A percentile compares a stretch with the other conserved stretches of the same genome.
Conservation (phyloP, 2,888 invertebrate species). For the Chaetogeoica ovagalla region DNA sequence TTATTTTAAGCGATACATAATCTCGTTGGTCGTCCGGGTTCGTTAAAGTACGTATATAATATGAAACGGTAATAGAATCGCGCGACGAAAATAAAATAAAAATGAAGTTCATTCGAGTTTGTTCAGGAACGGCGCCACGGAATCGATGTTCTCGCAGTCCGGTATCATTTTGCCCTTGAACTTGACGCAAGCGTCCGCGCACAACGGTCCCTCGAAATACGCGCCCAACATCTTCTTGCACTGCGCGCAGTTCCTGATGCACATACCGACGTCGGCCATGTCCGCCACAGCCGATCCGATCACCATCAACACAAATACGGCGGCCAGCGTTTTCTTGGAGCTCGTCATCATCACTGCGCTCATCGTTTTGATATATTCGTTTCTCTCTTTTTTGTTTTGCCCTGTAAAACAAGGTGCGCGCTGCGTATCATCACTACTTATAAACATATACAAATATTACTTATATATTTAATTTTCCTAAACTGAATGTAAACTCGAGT, state of each 20-base stretch:
- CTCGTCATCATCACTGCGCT: neutral
- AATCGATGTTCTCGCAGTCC: conserved; percentile 80
- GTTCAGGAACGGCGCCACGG: conserved; percentile 77
- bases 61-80: neutral
- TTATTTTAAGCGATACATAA: neutral
- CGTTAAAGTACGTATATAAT: neutral
- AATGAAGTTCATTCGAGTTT: conserved; percentile 62
- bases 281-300: conserved; percentile 46
- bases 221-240: conserved; percentile 86
- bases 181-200: conserved; percentile 82
- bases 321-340: conserved; percentile 8
- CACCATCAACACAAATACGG: conserved; percentile 12
- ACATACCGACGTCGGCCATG: conserved; percentile 64
- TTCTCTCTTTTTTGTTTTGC: too few relatives aligned
- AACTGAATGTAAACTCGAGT: too few relatives aligned
- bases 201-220: conserved; percentile 83
- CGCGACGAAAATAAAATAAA: neutral
- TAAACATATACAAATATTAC: too few relatives aligned
- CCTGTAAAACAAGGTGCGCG: too few relatives aligned
- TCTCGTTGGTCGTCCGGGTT: too few relatives aligned
- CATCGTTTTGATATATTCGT: neutral
- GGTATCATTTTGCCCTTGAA: conserved; percentile 82
- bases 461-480: too few relatives aligned
- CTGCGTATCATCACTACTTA: too few relatives aligned
- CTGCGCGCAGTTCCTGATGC: conserved; percentile 84